Conservation (phyloP, 2,888 invertebrate species). For the Pinctada fucata region DNA sequence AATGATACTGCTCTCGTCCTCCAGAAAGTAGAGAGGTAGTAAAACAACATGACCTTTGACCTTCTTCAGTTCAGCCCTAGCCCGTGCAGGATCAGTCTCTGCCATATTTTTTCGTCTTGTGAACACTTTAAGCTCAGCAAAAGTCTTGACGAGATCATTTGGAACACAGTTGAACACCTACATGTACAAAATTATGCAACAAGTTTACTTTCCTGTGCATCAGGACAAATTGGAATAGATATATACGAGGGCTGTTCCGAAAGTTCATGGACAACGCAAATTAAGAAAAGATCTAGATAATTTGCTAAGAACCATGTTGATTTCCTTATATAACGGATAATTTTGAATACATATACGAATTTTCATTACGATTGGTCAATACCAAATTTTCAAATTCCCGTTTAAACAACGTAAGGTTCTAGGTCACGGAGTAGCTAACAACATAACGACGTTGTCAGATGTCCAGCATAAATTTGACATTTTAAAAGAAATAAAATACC, state of each 20-base stretch:
- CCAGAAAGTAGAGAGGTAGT: conserved; percentile 92
- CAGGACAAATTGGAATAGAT: not conserved
- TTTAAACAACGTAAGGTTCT: too few species aligned
- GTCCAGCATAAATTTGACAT: too few species aligned
- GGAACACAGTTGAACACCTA: conserved; percentile 94
- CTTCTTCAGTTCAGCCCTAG: conserved; percentile 82
- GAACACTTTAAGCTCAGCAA: conserved; percentile 86
- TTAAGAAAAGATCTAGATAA: too few species aligned
- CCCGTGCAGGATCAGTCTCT: conserved; percentile 84
- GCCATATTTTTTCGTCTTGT: conserved; percentile 86
- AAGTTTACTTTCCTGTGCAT: not conserved
- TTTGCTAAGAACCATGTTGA: too few species aligned
- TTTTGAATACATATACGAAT: too few species aligned
- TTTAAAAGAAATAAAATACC: too few species aligned
- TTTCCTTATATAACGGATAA: too few species aligned
- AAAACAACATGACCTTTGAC: conserved; percentile 92
- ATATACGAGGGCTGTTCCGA: not conserved
- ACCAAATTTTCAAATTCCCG: too few species aligned
- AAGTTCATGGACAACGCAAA: too few species aligned
- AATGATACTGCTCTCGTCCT: conserved; percentile 90
- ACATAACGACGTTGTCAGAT: too few species aligned
- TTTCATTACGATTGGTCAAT: too few species aligned
- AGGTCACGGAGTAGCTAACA: too few species aligned
- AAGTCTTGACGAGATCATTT: conserved; percentile 87
- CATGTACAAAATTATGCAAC: conserved; percentile 32